Evolutionary conservation across 2,797 vertebrate species (phyloP).

Genomic region (Chelmon rostratus): DNA sequence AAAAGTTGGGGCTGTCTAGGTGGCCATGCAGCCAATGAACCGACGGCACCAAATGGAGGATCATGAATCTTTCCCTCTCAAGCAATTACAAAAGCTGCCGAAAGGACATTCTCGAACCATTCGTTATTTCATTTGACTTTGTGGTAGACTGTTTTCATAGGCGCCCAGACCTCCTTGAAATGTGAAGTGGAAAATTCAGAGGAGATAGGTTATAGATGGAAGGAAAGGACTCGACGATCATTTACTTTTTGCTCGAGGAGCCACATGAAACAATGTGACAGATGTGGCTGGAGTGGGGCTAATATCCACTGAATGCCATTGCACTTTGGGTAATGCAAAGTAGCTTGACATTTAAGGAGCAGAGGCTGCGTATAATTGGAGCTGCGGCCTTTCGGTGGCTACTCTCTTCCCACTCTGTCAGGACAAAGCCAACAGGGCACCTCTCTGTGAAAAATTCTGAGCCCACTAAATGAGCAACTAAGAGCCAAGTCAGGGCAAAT

Average conservation of each 20-base stretch:
- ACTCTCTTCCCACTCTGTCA: conserved; percentile 68
- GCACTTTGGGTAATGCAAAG: conserved; percentile 83
- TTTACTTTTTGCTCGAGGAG: conserved; percentile 53
- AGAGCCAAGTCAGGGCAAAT: conserved; percentile 46
- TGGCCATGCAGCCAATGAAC: conserved; percentile 63
- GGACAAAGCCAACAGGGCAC: conserved; percentile 70
- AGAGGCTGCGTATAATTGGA: conserved; percentile 81
- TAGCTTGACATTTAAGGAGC: conserved; percentile 85
- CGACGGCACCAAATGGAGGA: conserved; percentile 44
- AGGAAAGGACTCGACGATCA: neutral
- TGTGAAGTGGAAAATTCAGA: conserved; percentile 30
- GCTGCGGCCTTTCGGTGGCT: conserved; percentile 80
- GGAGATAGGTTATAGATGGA: conserved; percentile 29
- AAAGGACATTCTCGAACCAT: conserved; percentile 51
- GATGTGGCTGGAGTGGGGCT: conserved; percentile 72
- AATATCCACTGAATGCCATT: conserved; percentile 82
- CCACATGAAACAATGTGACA: conserved; percentile 70
- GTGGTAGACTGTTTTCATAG: conserved; percentile 42
- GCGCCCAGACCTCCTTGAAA: conserved; percentile 24
- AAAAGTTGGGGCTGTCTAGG: conserved; percentile 58
- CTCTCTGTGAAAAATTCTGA: conserved; percentile 56
- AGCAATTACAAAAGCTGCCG: conserved; percentile 73
- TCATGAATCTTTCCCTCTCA: conserved; percentile 65
- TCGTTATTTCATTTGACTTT: conserved; percentile 60
- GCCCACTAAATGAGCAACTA: conserved; percentile 54